phyloP scores from a whole-genome alignment of 2,888 invertebrate genomes.

The Trichogramma dendrolimi region DNA sequence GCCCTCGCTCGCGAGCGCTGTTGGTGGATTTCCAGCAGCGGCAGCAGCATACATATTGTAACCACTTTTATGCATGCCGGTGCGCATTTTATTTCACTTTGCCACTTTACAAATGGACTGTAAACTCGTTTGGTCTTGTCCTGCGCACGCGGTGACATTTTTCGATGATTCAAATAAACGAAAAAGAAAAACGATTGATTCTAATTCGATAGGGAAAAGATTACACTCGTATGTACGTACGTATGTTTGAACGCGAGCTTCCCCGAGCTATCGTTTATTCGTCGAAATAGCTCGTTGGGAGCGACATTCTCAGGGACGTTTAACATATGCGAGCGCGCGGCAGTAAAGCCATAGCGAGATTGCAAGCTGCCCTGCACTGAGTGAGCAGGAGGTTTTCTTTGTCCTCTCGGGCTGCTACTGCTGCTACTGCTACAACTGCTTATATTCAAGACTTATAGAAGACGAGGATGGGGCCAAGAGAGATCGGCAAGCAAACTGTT shows the following conservation, averaged over 20 bases:
- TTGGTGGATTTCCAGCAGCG: too few relatives aligned
- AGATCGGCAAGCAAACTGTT: slow-evolving; percentile 8
- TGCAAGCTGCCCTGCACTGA: slow-evolving; percentile 16
- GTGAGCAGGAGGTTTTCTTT: slow-evolving; percentile 10
- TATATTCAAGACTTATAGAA: not conserved
- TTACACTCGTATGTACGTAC: too few relatives aligned
- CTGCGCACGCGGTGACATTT: too few relatives aligned
- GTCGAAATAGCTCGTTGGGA: slow-evolving; percentile 35
- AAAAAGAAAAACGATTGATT: too few relatives aligned
- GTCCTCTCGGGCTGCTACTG: slow-evolving; percentile 19
- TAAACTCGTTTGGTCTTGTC: too few relatives aligned
- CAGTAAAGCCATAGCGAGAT: not conserved
- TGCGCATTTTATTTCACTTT: too few relatives aligned
- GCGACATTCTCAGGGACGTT: slow-evolving; percentile 43
- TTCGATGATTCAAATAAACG: too few relatives aligned
- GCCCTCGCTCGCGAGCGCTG: too few relatives aligned
- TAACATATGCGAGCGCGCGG: slow-evolving; percentile 42
- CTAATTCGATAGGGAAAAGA: too few relatives aligned
- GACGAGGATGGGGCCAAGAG: not conserved
- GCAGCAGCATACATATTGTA: too few relatives aligned
- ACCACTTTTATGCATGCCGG: too few relatives aligned
- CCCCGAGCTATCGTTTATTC: slow-evolving; percentile 38
- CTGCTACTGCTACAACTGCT: slow-evolving; percentile 25
- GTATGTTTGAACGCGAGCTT: not conserved
- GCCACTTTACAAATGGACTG: too few relatives aligned